Base-by-base conservation (phyloP, 1,140 invertebrate species). In the Drosophila nigrodunni region DNA sequence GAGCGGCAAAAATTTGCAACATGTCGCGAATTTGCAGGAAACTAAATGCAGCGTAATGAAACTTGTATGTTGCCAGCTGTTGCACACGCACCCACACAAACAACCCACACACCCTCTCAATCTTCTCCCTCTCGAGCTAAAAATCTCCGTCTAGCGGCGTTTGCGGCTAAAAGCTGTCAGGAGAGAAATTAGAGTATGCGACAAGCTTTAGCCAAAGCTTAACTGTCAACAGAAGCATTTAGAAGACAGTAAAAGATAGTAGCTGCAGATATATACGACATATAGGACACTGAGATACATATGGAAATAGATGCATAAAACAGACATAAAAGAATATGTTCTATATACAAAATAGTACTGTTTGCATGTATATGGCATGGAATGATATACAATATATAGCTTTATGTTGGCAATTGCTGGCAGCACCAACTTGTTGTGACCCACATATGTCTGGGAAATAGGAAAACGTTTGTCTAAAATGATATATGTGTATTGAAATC, bases 21-120 rank as follows among this genome's bases (percentile, higher is more conserved):
- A 77, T 68, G 64, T 74, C 64, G 65, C 65, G 43, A 59, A 58
- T 67, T 49, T n/a, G 43, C 44, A 47, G 47, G 41, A 44, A 47
- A 34, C 64, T 62, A 74, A 71, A 61, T 54, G 69, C 69, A 66
- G 37, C 73, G 39, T 71, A 72, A 61, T 78, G 73, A 81, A 85
- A 85, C 70, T 71, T 72, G 68, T 58, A 60, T 49, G 57, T 52
- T 52, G 66, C 34, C 74, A 64, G 64, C 74, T 59, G 61, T 8
- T 49, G 39, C 9, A 10, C 39, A n/a, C 39, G 2, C 10, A 10
- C 39, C 11, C 39, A 41, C 10, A 41, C 39, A 41, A 11, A 21
- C 46, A 18, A 9, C 8, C 43, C 8, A 8, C 15, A 7, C 5
- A 3, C 1, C n/a, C 30, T 43, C 35, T 30, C 5, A 21, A 21